Evolutionary conservation across 1,140 invertebrate species (phyloP), one percentile per base, ranked within the genome.

Genomic region (Trinorchestia longiramus): DNA sequence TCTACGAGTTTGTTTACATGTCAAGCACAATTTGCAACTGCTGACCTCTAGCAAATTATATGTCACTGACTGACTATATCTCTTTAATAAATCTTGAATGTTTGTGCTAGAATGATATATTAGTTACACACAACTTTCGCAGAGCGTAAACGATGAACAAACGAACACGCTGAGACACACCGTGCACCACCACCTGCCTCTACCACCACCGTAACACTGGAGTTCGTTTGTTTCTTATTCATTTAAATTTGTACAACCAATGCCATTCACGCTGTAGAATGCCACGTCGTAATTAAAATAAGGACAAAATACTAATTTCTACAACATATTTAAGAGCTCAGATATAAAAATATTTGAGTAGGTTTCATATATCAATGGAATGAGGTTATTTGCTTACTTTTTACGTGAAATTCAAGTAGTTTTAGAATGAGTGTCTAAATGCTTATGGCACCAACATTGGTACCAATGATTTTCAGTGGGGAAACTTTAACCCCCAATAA

Each of bases 171-270:
- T n/a, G 15, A 15, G 28, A 1, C 62, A 23, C 8, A 77, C 62
- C 3, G 36, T 28, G 3, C 6, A 91, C 88, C 41, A 43, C 88
- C 88, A 42, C 41, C 1, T 41, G 43, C 43, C 43, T 8, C 19
- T 3, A 91, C 41, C 3, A 44, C 41, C 43, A 15, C 41, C 6
- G 88, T 91, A 91, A 91, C 62, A 77, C 62, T 77, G 62, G 28
- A 77, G 62, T 77, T 28, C 62, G 62, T 77, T 77, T 77, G 62
- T 77, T 77, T 11, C 62, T 11, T 77, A 77, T 77, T 36, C 88
- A 91, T 91, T 91, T 91, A 91, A 91, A 91, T 91, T 91, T 91
- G 88, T 91, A 91, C 88, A 91, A 91, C 88, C 88, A 91, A 91
- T 91, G 28, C 88, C 88, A 91, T 91, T 91, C 88, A 91, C 15